Percentiles rank a stretch among this genome's conserved stretches.
Evolutionary conservation across 2,797 vertebrate species (phyloP).

Genomic region (Gobio occitaniae): DNA sequence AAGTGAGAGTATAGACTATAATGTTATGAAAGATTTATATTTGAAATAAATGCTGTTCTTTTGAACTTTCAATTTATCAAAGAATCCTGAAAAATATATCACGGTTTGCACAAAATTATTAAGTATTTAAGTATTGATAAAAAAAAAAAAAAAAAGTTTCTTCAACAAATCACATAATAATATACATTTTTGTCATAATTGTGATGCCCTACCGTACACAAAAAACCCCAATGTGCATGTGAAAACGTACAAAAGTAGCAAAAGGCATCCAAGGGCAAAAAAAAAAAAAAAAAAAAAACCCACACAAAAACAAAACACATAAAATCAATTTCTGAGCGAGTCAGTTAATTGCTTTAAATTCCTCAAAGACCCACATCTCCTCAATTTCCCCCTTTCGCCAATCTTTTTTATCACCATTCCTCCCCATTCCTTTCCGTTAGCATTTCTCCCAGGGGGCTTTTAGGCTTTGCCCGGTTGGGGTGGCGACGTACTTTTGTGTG

Average conservation of each 20-base stretch:
- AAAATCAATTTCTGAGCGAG: constrained; percentile 44
- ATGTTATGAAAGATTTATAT: neutral
- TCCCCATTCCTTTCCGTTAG: constrained; percentile 57
- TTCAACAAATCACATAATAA: neutral
- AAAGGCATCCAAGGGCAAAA: constrained; percentile 39
- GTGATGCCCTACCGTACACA: neutral
- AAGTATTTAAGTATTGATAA: neutral
- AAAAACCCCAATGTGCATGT: neutral
- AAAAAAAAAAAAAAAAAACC: constrained; percentile 35
- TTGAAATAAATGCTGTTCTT: neutral
- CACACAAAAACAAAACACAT: constrained; percentile 9
- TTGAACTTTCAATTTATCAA: neutral
- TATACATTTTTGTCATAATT: neutral
- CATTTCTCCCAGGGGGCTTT: constrained; percentile 64
- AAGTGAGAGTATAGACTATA: neutral
- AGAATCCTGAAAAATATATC: neutral
- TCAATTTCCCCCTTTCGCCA: constrained; percentile 13
- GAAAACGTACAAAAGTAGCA: neutral
- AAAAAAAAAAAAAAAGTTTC: neutral
- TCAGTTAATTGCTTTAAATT: constrained; percentile 57
- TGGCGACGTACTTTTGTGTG: constrained; percentile 67
- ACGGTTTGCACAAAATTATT: neutral
- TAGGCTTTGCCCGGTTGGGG: constrained; percentile 38
- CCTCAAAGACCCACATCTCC: constrained; percentile 26
- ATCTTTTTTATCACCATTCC: constrained; percentile 31